Conservation (phyloP, 2,797 vertebrate genomes). For the Xiphorhynchus erythropygius region DNA sequence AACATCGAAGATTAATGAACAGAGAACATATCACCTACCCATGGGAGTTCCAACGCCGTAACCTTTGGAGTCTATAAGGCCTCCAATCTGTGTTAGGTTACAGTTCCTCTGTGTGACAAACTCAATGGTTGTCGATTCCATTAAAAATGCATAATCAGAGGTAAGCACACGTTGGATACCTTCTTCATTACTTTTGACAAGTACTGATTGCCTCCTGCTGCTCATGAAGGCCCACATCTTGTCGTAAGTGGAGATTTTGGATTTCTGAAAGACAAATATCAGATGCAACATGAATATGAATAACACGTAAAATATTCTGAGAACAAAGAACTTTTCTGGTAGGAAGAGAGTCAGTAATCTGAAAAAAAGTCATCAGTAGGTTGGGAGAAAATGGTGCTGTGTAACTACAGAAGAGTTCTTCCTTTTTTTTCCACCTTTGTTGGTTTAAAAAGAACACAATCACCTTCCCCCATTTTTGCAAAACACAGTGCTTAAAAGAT, state of each 20-base stretch:
- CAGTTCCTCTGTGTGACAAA: constrained; percentile 96
- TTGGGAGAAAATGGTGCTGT: neutral
- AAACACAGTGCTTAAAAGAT: neutral
- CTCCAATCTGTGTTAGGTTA: constrained; percentile 97
- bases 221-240: constrained; percentile 99
- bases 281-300: neutral
- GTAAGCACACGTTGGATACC: constrained; percentile 96
- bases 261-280: constrained; percentile 85
- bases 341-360: neutral
- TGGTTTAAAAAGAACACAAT: neutral
- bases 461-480: neutral
- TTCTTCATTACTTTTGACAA: constrained; percentile 95
- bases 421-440: neutral
- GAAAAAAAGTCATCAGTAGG: neutral
- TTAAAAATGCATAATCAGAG: constrained; percentile 96
- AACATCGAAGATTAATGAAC: constrained; percentile 50
- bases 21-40: constrained; percentile 82
- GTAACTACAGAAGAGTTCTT: neutral
- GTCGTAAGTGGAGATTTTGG: constrained; percentile 97
- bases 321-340: neutral
- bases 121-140: constrained; percentile 98
- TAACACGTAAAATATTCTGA: neutral
- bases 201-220: constrained; percentile 93
- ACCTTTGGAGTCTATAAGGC: constrained; percentile 96
- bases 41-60: constrained; percentile 97